These are phyloP conservation scores for Leptobrachium ailaonicum DNA, from an alignment of 2,113 vertebrate species.

Conservation along the genomic window DNA sequence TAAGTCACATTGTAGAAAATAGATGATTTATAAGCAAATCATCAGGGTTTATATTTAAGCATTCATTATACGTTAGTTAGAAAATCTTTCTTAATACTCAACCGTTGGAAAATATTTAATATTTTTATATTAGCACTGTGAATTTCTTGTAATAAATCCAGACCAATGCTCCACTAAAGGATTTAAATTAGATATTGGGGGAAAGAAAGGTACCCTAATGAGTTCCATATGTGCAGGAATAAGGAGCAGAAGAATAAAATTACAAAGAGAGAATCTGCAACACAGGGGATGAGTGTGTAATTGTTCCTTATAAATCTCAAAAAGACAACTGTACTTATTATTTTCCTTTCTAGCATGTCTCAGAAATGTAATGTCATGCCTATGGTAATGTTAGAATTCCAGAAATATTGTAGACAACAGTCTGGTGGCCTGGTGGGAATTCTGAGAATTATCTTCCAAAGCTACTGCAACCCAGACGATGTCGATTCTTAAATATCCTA, in stretches of 20 bases:
- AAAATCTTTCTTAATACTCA: no score
- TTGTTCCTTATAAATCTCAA: background rate
- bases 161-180: background rate
- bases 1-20: no score
- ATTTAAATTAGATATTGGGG: background rate
- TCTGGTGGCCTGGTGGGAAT: background rate
- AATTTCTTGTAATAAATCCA: background rate
- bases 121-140: no score
- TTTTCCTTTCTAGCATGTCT: background rate
- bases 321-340: background rate
- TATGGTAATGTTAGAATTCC: background rate
- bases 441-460: background rate
- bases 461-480: no score
- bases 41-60: no score
- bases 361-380: background rate
- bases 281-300: background rate
- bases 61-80: no score
- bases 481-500: background rate
- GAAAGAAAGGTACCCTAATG: background rate
- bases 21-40: no score
- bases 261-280: background rate
- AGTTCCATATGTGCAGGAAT: constrained; percentile 1
- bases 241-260: constrained; percentile 3
- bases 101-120: no score
- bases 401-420: background rate